Percentiles rank a stretch among this genome's conserved stretches.
Evolutionary conservation across 2,888 invertebrate species (phyloP).

Genomic region (Cryptus viduatorius): DNA sequence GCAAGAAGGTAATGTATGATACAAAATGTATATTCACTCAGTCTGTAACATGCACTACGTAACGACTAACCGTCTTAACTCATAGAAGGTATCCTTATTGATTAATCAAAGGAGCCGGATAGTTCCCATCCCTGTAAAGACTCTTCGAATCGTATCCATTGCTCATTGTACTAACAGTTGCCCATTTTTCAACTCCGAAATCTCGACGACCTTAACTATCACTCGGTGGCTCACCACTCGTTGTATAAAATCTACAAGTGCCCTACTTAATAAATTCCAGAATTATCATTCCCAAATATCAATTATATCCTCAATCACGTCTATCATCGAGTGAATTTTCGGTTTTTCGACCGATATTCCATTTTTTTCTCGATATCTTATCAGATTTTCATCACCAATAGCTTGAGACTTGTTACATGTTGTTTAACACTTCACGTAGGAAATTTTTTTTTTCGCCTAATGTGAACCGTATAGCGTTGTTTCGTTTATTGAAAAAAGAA

Average conservation of each 20-base stretch:
- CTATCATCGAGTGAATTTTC: slow-evolving; percentile 40
- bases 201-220: slow-evolving; percentile 61
- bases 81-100: slow-evolving; percentile 70
- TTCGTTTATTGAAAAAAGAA: not conserved
- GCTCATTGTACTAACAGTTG: slow-evolving; percentile 78
- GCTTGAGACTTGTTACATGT: not conserved
- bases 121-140: slow-evolving; percentile 68
- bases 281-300: slow-evolving; percentile 50
- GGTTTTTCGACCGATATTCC: not conserved
- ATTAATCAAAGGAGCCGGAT: slow-evolving; percentile 74
- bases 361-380: not conserved
- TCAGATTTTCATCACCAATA: slow-evolving; percentile 1
- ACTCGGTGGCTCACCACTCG: slow-evolving; percentile 62
- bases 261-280: slow-evolving; percentile 59
- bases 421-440: not conserved
- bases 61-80: slow-evolving; percentile 68
- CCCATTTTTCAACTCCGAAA: slow-evolving; percentile 67
- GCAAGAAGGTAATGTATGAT: slow-evolving; percentile 66
- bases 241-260: slow-evolving; percentile 76
- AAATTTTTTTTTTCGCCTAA: not conserved
- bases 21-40: slow-evolving; percentile 70
- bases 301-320: slow-evolving; percentile 47
- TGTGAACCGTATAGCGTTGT: not conserved
- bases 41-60: slow-evolving; percentile 70
- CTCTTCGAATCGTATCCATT: slow-evolving; percentile 73